Evolutionary conservation across 1,140 invertebrate genomes (phyloP).

Genomic region (Drosophila lacteicornis): DNA sequence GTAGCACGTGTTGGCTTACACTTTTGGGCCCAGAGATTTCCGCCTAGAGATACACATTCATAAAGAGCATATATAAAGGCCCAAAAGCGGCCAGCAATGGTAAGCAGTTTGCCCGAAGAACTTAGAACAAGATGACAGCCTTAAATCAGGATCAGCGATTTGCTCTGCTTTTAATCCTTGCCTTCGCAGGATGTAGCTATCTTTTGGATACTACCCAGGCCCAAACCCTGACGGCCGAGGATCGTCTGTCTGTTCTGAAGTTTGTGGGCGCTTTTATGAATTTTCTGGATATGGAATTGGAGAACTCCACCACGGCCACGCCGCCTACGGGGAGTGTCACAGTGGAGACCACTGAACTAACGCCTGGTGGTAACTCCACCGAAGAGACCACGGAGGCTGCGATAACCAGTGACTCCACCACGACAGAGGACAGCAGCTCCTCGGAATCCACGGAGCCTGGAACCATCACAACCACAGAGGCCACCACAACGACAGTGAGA

Average conservation of each 20-base stretch:
- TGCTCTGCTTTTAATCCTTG: slow-evolving; percentile 32
- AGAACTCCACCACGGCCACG: slow-evolving; percentile 34
- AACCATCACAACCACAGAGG: slow-evolving; percentile 1
- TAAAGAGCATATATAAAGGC: slow-evolving; percentile 22
- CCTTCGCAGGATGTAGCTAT: slow-evolving; percentile 9
- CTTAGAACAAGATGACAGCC: slow-evolving; percentile 31
- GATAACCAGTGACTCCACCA: slow-evolving; percentile 1
- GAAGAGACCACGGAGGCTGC: slow-evolving; percentile 12
- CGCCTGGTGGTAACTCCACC: neutral
- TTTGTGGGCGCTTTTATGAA: slow-evolving; percentile 64
- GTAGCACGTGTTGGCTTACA: slow-evolving; percentile 19
- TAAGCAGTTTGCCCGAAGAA: slow-evolving; percentile 11
- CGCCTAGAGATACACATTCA: slow-evolving; percentile 22
- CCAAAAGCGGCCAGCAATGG: neutral
- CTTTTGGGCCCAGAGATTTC: slow-evolving; percentile 13
- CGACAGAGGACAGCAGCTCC: slow-evolving; percentile 2
- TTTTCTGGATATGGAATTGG: slow-evolving; percentile 56
- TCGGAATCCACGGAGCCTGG: neutral
- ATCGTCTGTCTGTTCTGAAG: slow-evolving; percentile 60
- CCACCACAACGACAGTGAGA: slow-evolving; percentile 5
- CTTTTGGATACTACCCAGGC: slow-evolving; percentile 17
- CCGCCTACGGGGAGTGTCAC: slow-evolving; percentile 3
- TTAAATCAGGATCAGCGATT: slow-evolving; percentile 37
- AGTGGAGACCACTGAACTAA: slow-evolving; percentile 28
- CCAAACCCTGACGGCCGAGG: slow-evolving; percentile 52